phyloP scores from a whole-genome alignment of 2,888 invertebrate genomes.

The Thereva unica region DNA sequence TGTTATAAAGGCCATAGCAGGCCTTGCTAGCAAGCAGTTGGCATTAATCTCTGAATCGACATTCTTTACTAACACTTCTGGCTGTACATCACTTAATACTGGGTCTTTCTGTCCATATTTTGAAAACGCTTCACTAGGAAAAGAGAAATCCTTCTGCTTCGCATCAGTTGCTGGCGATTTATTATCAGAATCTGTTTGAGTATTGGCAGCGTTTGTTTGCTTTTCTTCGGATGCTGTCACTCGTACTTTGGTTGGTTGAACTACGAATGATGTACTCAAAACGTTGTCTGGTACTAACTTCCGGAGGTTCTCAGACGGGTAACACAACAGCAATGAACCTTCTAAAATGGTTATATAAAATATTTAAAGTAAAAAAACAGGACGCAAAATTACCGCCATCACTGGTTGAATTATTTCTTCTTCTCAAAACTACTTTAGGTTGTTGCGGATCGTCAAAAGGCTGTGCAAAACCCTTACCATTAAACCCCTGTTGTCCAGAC shows the following conservation, averaged over 20 bases:
- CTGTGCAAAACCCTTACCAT: conserved; percentile 27
- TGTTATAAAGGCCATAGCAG: conserved; percentile 85
- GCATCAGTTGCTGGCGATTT: conserved; percentile 35
- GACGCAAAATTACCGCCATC: conserved; percentile 55
- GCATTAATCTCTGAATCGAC: conserved; percentile 47
- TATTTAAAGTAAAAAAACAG: background rate
- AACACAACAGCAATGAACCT: conserved; percentile 68
- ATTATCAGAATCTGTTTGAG: background rate
- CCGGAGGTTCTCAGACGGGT: conserved; percentile 86
- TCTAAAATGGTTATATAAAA: conserved; percentile 43
- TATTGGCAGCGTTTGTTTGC: conserved; percentile 3
- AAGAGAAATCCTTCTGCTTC: conserved; percentile 27
- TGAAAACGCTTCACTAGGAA: conserved; percentile 23
- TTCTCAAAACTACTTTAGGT: conserved; percentile 61
- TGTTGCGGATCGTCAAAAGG: conserved; percentile 42
- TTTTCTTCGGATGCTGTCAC: conserved; percentile 34
- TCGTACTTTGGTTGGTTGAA: conserved; percentile 47
- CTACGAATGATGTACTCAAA: conserved; percentile 52
- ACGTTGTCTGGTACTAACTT: conserved; percentile 73
- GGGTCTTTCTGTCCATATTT: conserved; percentile 17
- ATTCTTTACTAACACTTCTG: conserved; percentile 41
- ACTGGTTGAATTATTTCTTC: conserved; percentile 72
- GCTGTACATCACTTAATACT: background rate
- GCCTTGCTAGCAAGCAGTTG: conserved; percentile 60
- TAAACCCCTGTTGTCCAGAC: conserved; percentile 41